Evolutionary conservation across 1,140 invertebrate species (phyloP), one percentile per base, ranked within the genome.

Genomic region (Metopolophium dirhodum): DNA sequence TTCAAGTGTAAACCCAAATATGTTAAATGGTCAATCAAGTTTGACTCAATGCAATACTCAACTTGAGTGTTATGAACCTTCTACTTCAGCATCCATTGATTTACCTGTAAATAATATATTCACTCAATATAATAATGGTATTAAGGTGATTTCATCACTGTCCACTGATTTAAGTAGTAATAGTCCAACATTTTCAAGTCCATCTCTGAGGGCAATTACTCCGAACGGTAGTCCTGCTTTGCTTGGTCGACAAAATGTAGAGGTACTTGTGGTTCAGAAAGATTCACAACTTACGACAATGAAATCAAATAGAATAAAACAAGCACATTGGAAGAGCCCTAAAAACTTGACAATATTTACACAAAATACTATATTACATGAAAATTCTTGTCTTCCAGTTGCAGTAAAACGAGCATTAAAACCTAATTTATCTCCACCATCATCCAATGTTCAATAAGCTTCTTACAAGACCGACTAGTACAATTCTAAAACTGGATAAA

Each of bases 311-410:
- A 20, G 0, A n/a, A 77, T 18, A 2, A 77, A n/a, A 18, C 4
- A 0, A 0, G 4, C 6, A n/a, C 14, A 77, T 11, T 77, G n/a
- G 30, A 18, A 1, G 14, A 18, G 61, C 14, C 61, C 61, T 77
- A n/a, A 14, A 7, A 7, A 1, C 2, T 0, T 77, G 11, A n/a
- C 0, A 0, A 1, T 35, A 7, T 6, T 0, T 0, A 1, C n/a
- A 18, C 4, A n/a, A n/a, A 77, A 4, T 26, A 7, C 0, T n/a
- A 26, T 1, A 8, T 0, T 3, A 77, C 18, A 0, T n/a, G 1
- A 1, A 77, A 1, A 18, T 7, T 14, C 18, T n/a, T 7, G 20
- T 77, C 14, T 77, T n/a, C 61, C 61, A 77, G 1, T 77, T 35
- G 61, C 61, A 0, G 0, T 77, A 18, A 77, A 7, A 18, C 3